Conservation (phyloP, 2,888 invertebrate species). For the Andrena chrysosceles region DNA sequence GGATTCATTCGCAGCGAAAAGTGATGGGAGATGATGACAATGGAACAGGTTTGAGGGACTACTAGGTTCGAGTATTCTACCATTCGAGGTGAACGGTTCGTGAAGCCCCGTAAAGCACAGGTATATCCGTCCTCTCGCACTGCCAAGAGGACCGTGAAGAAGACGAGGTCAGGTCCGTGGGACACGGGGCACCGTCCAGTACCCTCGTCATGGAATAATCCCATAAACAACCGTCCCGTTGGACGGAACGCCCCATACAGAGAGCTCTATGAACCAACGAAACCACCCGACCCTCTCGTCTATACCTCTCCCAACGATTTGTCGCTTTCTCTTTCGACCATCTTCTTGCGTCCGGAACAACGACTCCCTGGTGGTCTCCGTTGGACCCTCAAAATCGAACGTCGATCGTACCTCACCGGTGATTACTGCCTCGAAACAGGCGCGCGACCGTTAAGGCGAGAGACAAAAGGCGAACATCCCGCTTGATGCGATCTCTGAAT, state of each 20-base stretch:
- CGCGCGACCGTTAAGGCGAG: not conserved
- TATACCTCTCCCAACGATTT: constrained; percentile 40
- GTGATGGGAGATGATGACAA: too few species aligned
- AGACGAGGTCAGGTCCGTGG: constrained; percentile 66
- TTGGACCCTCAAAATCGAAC: constrained; percentile 3
- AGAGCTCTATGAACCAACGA: constrained; percentile 22
- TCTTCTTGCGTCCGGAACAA: constrained; percentile 10
- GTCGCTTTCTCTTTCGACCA: constrained; percentile 55
- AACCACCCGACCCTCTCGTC: not conserved
- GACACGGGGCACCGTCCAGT: constrained; percentile 36
- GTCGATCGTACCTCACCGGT: not conserved
- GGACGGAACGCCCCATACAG: constrained; percentile 19
- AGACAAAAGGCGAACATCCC: not conserved
- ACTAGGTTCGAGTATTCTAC: constrained; percentile 17
- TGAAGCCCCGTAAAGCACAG: constrained; percentile 55
- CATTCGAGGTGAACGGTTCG: constrained; percentile 51
- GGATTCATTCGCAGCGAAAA: too few species aligned
- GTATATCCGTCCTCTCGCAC: constrained; percentile 42
- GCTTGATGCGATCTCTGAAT: constrained; percentile 26
- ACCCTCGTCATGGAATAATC: constrained; percentile 64
- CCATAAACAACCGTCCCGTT: constrained; percentile 54
- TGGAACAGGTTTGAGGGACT: too few species aligned
- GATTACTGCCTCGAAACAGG: not conserved
- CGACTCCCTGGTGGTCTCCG: constrained; percentile 14
- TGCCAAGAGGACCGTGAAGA: constrained; percentile 39